Evolutionary conservation across 2,797 vertebrate genomes (phyloP), one percentile per base, ranked within the genome.

Genomic region (Salmo trutta): DNA sequence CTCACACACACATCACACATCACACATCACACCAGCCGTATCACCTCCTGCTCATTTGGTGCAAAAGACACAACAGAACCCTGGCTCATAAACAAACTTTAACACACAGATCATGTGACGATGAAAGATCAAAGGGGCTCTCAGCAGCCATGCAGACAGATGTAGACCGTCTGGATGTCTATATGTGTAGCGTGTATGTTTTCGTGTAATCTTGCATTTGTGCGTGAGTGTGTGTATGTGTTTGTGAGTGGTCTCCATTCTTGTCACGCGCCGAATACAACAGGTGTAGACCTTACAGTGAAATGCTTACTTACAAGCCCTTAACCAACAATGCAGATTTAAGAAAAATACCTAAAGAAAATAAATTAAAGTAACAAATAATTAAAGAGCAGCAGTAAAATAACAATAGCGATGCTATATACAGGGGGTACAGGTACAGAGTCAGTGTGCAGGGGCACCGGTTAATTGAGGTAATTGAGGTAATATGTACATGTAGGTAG

Each of bases 1-100:
- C 41, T 14, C 74, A n/a, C n/a, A n/a, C n/a, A n/a, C n/a, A n/a
- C n/a, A n/a, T 3, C n/a, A 47, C 31, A 70, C 73, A 27, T 79
- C 77, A 80, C 79, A 75, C 82, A 84, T 74, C 73, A 84, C 81
- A 85, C 88, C 83, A 84, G 86, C 80, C 41, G 8, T 5, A 33
- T 33, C 29, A 69, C 59, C 33, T 83, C 66, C 19, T 31, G 31
- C 64, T 81, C 75, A 52, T 74, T 52, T 67, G 64, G 78, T 2
- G n/a, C 68, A 59, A 41, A 19, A 14, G 78, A 79, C 73, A 68
- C 84, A 82, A 78, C 82, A 81, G 16, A 75, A 81, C 87, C 77
- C 54, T 62, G 73, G 21, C 79, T 69, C 73, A 79, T 85, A 86
- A 88, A 90, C 71, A 73, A 0, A 6, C 36, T 64, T 24, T 79